Evolutionary conservation across 2,888 invertebrate genomes (phyloP).

Genomic region (Drosophila parthenogenetica): DNA sequence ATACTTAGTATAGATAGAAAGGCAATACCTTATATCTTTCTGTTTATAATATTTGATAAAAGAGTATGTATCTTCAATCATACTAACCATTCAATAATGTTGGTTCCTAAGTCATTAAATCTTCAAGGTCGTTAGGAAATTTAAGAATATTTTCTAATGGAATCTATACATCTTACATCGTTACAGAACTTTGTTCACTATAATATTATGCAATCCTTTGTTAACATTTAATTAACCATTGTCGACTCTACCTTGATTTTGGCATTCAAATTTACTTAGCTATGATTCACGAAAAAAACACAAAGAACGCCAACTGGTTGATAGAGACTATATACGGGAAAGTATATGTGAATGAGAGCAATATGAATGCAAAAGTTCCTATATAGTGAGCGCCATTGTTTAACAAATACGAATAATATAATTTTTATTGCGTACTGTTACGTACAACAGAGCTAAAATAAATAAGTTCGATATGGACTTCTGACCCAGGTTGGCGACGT

Average conservation of each 20-base stretch:
- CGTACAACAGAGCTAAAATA: conserved; percentile 36
- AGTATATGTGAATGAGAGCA: conserved; percentile 10
- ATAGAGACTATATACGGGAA: background rate
- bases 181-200: no score
- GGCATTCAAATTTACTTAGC: conserved; percentile 4
- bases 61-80: conserved; percentile 3
- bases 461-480: conserved; percentile 71
- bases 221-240: background rate
- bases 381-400: conserved; percentile 51
- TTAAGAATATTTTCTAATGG: no score
- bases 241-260: background rate
- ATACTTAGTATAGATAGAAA: conserved; percentile 37
- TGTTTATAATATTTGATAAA: conserved; percentile 30
- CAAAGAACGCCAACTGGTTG: conserved; percentile 30
- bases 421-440: conserved; percentile 58
- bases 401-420: conserved; percentile 15
- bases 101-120: background rate
- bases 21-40: conserved; percentile 38
- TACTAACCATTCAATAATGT: conserved; percentile 4
- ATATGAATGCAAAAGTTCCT: conserved; percentile 39
- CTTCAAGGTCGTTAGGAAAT: conserved; percentile 3
- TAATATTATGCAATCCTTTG: background rate
- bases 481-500: conserved; percentile 58
- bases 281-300: conserved; percentile 41
- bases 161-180: no score